These are phyloP conservation scores for Papilio glaucus DNA, from an alignment of 1,140 invertebrate genomes.

Conservation along the genomic window DNA sequence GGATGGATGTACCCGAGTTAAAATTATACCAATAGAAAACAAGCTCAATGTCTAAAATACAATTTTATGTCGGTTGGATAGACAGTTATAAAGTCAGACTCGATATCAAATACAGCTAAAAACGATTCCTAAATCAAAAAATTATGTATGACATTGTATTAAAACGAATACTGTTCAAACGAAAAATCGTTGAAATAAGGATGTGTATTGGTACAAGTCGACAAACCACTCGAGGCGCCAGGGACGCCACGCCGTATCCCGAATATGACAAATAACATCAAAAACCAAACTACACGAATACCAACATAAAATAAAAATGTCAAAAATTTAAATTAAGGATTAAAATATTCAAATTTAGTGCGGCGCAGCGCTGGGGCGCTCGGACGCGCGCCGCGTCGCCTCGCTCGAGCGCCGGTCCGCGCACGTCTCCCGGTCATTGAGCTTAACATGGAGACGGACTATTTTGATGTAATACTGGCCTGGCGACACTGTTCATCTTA, in stretches of 20 bases:
- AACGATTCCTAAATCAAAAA: neutral
- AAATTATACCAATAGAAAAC: too few species aligned
- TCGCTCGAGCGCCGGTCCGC: conserved; percentile 43
- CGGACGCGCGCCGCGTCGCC: conserved; percentile 47
- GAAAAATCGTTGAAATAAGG: conserved; percentile 30
- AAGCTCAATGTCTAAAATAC: neutral
- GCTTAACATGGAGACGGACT: conserved; percentile 53
- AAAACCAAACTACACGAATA: conserved; percentile 82
- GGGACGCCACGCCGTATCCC: conserved; percentile 63
- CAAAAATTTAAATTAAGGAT: conserved; percentile 84
- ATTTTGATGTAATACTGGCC: conserved; percentile 1
- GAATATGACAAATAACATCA: conserved; percentile 83
- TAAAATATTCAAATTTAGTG: conserved; percentile 84
- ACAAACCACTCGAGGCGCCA: conserved; percentile 68
- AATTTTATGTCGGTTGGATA: neutral
- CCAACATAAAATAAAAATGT: conserved; percentile 84
- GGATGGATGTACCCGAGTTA: too few species aligned
- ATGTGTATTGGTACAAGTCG: conserved; percentile 41
- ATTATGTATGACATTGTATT: neutral
- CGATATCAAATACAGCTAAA: too few species aligned
- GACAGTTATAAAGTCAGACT: too few species aligned
- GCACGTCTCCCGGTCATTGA: conserved; percentile 41
- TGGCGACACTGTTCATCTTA: too few species aligned
- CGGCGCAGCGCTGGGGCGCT: conserved; percentile 66
- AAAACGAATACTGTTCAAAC: neutral